Percentiles rank a stretch among this genome's conserved stretches.
phyloP scores from a whole-genome alignment of 2,888 invertebrate genomes.

The Gortyna flavago region DNA sequence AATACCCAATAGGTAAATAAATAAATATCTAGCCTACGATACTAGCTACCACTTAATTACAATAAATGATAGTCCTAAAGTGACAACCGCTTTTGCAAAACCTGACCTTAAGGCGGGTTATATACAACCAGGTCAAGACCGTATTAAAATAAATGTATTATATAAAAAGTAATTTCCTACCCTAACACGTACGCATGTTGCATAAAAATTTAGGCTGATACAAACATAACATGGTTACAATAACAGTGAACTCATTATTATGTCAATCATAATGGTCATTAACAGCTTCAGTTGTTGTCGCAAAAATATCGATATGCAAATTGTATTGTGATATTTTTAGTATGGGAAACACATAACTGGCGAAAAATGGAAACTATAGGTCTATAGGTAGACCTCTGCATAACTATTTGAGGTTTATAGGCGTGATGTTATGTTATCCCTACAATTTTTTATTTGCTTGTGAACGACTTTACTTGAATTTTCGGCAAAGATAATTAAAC shows the following conservation, averaged over 20 bases:
- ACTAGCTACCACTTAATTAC: not conserved
- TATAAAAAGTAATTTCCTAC: slow-evolving; percentile 28
- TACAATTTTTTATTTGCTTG: not conserved
- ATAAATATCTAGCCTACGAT: not conserved
- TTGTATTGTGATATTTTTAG: not conserved
- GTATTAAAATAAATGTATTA: slow-evolving; percentile 30
- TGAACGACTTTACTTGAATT: not conserved
- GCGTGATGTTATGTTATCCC: not conserved
- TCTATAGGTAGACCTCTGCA: not conserved
- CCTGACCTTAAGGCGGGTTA: slow-evolving; percentile 43
- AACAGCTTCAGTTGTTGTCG: not conserved
- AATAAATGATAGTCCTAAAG: slow-evolving; percentile 12
- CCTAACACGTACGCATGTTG: slow-evolving; percentile 5
- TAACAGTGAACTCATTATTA: not conserved
- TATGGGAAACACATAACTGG: not conserved
- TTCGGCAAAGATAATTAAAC: not conserved
- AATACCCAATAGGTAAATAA: not conserved
- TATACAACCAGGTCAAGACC: slow-evolving; percentile 60
- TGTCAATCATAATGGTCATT: not conserved
- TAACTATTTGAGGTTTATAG: not conserved
- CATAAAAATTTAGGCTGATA: not conserved
- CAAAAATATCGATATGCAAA: not conserved
- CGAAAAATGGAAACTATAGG: not conserved
- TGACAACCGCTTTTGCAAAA: slow-evolving; percentile 47
- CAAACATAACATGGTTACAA: slow-evolving; percentile 1